A percentile compares a stretch with the other conserved stretches of the same genome.
Conservation (phyloP, 2,888 invertebrate species). For the Trissolcus brochymenae region DNA sequence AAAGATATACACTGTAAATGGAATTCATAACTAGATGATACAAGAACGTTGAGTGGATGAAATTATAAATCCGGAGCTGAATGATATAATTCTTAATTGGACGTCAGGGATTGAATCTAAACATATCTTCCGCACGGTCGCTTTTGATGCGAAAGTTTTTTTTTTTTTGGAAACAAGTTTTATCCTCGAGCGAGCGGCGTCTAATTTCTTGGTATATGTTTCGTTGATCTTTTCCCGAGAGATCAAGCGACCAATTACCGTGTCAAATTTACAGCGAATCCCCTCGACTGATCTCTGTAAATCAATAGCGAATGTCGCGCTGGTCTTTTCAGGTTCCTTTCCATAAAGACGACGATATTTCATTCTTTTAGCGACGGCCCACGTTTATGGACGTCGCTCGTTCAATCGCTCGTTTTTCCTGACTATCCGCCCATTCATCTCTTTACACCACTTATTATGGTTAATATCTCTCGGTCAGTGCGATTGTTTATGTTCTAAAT, state of each 20-base stretch:
- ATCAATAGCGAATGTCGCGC: constrained; percentile 34
- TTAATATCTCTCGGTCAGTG: constrained; percentile 9
- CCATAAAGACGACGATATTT: constrained; percentile 48
- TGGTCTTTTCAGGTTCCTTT: constrained; percentile 34
- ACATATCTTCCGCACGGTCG: background rate
- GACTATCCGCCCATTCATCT: constrained; percentile 37
- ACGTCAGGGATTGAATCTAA: constrained; percentile 1
- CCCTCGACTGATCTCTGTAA: constrained; percentile 17
- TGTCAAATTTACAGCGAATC: constrained; percentile 41
- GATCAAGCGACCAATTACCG: constrained; percentile 44
- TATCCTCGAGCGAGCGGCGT: background rate
- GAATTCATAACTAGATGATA: too few relatives aligned
- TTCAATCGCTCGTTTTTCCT: constrained; percentile 45
- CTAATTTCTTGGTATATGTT: constrained; percentile 16
- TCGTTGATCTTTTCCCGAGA: constrained; percentile 12
- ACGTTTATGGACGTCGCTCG: constrained; percentile 42
- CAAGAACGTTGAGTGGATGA: background rate
- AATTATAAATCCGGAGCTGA: background rate
- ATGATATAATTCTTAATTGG: constrained; percentile 1
- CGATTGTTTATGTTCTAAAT: background rate
- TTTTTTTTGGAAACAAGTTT: constrained; percentile 10
- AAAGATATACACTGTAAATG: too few relatives aligned
- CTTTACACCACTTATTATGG: constrained; percentile 41
- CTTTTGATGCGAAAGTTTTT: background rate
- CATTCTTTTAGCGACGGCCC: constrained; percentile 49